These are phyloP conservation scores for Thunnus thynnus DNA, from an alignment of 2,113 vertebrate species.

Conservation along the genomic window DNA sequence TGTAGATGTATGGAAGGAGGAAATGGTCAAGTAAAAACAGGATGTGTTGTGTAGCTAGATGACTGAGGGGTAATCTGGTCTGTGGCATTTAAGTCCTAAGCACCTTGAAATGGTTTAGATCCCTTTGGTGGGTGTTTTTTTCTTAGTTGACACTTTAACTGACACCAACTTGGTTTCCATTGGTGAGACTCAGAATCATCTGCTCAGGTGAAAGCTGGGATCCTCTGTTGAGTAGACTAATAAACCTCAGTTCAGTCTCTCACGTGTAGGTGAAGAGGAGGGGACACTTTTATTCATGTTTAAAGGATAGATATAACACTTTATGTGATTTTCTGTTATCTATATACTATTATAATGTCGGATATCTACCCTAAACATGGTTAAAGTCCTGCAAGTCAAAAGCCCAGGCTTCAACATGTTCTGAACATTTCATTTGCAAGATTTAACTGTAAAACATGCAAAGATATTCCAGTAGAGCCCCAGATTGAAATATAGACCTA, in stretches of 20 bases:
- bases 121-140: neutral
- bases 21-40: constrained; percentile 15
- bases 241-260: constrained; percentile 20
- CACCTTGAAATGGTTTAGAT: constrained; percentile 13
- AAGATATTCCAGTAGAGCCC: too few relatives aligned
- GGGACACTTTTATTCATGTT: constrained; percentile 22
- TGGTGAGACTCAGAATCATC: constrained; percentile 11
- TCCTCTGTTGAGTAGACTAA: constrained; percentile 27
- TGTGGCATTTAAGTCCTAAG: constrained; percentile 13
- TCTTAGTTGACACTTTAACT: constrained; percentile 1
- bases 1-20: constrained; percentile 4
- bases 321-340: neutral
- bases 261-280: constrained; percentile 16
- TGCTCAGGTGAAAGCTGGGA: neutral
- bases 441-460: too few relatives aligned
- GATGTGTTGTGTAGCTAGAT: constrained; percentile 11
- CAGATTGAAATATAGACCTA: too few relatives aligned
- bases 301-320: neutral
- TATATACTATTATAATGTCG: too few relatives aligned
- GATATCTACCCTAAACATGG: too few relatives aligned
- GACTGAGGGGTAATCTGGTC: neutral
- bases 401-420: too few relatives aligned
- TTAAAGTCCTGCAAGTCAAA: too few relatives aligned
- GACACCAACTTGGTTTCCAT: neutral
- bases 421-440: too few relatives aligned